Evolutionary conservation across 2,888 invertebrate genomes (phyloP).

Genomic region (Tetramorium bicarinatum): DNA sequence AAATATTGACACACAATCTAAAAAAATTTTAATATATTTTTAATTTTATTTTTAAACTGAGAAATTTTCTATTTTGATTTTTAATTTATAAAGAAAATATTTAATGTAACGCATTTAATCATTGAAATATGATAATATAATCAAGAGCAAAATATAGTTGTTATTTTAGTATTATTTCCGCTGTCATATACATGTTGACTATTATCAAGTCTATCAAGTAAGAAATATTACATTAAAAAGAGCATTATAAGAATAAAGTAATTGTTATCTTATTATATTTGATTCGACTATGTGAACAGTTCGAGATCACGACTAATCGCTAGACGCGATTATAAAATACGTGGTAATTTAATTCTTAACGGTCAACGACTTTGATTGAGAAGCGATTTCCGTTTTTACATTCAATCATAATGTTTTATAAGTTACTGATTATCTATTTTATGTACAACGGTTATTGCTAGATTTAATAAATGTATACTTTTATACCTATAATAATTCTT

Average conservation of each 20-base stretch:
- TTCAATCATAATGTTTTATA: slow-evolving; percentile 63
- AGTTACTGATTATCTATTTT: slow-evolving; percentile 57
- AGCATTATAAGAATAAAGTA: slow-evolving; percentile 47
- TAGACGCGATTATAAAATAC: slow-evolving; percentile 77
- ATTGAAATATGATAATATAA: neutral
- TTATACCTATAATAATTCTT: neutral
- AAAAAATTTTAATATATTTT: neutral
- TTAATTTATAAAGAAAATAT: neutral
- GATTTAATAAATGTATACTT: neutral
- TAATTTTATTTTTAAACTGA: neutral
- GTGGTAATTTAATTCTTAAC: slow-evolving; percentile 76
- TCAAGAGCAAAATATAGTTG: neutral
- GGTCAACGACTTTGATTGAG: slow-evolving; percentile 53
- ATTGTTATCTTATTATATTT: slow-evolving; percentile 46
- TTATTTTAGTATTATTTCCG: slow-evolving; percentile 15
- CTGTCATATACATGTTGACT: neutral
- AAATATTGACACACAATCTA: neutral
- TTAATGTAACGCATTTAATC: neutral
- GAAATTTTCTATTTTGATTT: neutral
- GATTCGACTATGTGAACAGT: slow-evolving; percentile 73
- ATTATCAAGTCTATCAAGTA: slow-evolving; percentile 23
- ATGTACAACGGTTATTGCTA: neutral
- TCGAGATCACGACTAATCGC: slow-evolving; percentile 79
- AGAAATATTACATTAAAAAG: slow-evolving; percentile 43
- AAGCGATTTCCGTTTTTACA: slow-evolving; percentile 60